Evolutionary conservation across 2,113 vertebrate species (phyloP), one percentile per base, ranked within the genome.

Genomic region (Pseudorhombus dupliciocellatus): DNA sequence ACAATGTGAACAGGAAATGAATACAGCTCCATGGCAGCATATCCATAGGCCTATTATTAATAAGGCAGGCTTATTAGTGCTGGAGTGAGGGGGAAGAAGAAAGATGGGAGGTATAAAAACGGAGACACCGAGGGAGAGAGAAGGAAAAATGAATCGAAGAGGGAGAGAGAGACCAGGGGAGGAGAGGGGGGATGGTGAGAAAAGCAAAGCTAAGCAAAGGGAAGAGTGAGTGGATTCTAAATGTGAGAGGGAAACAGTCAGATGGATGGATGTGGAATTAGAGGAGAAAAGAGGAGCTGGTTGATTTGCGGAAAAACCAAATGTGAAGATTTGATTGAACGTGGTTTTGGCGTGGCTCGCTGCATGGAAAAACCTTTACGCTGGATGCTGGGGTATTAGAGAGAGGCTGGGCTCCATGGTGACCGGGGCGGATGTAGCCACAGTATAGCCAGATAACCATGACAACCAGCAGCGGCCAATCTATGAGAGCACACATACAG

Each of bases 401-500:
- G 30, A 37, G 60, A 75, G 56, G 50, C 80, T 73, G 58, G 66
- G 79, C 51, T 79, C 90, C 84, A 78, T 84, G 80, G 88, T 72
- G 79, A 89, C 75, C 15, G 40, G 51, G 42, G 73, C 73, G 57
- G 59, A 79, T 75, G n/a, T 70, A 75, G 63, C 84, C 74, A 84
- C 77, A 72, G 66, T 84, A 80, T 75, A 52, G 79, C 75, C 70
- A 84, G 70, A 83, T 81, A 68, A 83, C 91, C 91, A 93, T 92
- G 92, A 85, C 90, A 88, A 91, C 91, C 71, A 70, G 69, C 7
- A 5, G 51, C 46, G 62, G 69, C 66, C 71, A 76, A 90, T 88
- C 74, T 77, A 24, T 31, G 25, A 0, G 51, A 53, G 52, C 61
- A 20, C 7, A 84, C 37, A 63, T 28, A 60, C 62, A 77, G 16